Base-by-base conservation (phyloP, 1,140 invertebrate species). In the Diachasmimorpha longicaudata region DNA sequence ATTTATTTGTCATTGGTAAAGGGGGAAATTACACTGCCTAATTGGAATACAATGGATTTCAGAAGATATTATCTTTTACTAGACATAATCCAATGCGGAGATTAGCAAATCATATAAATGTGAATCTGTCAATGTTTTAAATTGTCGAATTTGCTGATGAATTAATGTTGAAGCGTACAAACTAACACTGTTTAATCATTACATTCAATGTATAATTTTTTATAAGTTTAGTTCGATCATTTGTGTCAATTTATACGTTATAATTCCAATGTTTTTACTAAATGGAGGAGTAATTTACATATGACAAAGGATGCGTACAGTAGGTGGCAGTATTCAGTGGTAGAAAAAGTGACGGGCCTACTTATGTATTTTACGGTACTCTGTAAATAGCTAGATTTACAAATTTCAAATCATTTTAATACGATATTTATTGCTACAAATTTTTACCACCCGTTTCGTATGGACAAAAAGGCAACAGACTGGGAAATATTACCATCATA, bases 371-470 rank as follows among this genome's bases (percentile, higher is more conserved):
- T 63, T 6, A 63, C 23, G 31, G 23, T 31, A 63, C 58, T 55
- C 48, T 72, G 70, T 72, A 72, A 36, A 72, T 72, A 72, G 70
- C 16, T 72, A 70, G 67, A n/a, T 37, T 69, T 39, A 44, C 13
- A 37, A 37, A 69, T 31, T 5, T 37, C 67, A 8, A 39, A 69
- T 37, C 6, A 44, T 52, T 52, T 69, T 69, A 39, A 69, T 1
- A 37, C 36, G 13, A 39, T 70, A 72, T 72, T 72, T 72, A 72
- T 72, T 72, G 70, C 44, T 14, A 16, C 44, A 58, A 72, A 55
- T 52, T 72, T 72, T 63, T 31, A 63, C 21, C 11, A 2, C 10
- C 25, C 31, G 44, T 48, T 48, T 21, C 19, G n/a, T 31, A 19
- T 31, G 21, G 48, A n/a, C n/a, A 31, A 31, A 31, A 74, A 48